These are phyloP conservation scores for Dynastes maya DNA, from an alignment of 2,888 invertebrate species.

Conservation along the genomic window DNA sequence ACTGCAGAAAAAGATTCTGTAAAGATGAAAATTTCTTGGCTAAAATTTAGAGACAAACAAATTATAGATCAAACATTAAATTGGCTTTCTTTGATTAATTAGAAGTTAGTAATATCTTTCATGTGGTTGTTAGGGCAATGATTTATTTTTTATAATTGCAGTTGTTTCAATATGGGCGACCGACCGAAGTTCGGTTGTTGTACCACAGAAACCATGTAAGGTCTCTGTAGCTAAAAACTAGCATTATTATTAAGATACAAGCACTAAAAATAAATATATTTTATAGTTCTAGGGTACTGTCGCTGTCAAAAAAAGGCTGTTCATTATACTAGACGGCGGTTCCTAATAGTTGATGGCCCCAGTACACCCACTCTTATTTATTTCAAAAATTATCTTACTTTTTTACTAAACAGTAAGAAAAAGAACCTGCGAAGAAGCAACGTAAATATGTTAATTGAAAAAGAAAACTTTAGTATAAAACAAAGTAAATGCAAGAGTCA, in stretches of 20 bases:
- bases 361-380: slow-evolving; percentile 1
- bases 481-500: background rate
- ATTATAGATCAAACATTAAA: no score
- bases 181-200: background rate
- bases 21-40: no score
- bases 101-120: no score
- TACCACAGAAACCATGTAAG: background rate
- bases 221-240: background rate
- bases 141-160: no score
- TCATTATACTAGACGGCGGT: background rate
- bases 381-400: slow-evolving; percentile 9
- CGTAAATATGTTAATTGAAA: slow-evolving; percentile 14
- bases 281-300: background rate
- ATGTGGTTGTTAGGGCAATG: no score
- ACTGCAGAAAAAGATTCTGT: no score
- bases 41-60: no score
- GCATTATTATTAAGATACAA: background rate
- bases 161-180: background rate
- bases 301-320: background rate
- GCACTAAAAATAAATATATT: background rate
- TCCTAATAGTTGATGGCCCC: background rate
- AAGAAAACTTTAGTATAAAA: background rate
- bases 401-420: background rate
- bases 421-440: slow-evolving; percentile 5
- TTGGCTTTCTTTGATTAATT: no score